A percentile compares a stretch with the other conserved stretches of the same genome.
Conservation (phyloP, 2,113 vertebrate species). For the Vulpes lagopus region DNA sequence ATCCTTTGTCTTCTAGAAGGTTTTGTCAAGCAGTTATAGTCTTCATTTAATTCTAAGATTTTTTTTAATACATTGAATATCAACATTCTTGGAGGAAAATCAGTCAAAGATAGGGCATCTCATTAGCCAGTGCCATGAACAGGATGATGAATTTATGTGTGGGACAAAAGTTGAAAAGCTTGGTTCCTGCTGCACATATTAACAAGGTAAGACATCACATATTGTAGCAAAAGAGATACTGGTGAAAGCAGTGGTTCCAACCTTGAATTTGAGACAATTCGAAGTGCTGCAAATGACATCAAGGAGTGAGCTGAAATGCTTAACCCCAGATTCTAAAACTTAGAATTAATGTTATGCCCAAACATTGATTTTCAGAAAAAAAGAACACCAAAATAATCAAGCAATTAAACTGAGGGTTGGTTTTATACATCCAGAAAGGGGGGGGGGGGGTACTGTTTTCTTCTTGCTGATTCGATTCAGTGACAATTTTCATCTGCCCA, state of each 20-base stretch:
- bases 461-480: not conserved
- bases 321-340: conserved; percentile 32
- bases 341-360: not conserved
- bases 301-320: not conserved
- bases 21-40: not conserved
- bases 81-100: conserved; percentile 24
- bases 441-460: not conserved
- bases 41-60: conserved; percentile 12
- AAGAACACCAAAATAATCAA: not conserved
- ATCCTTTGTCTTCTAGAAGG: not conserved
- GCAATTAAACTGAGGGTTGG: not conserved
- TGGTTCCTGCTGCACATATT: not conserved
- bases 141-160: not conserved
- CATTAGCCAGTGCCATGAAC: not conserved
- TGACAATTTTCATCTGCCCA: conserved; percentile 44
- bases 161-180: not conserved
- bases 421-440: not conserved
- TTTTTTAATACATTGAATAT: not conserved
- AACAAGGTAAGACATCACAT: not conserved
- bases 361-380: not conserved
- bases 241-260: not conserved
- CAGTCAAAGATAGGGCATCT: not conserved
- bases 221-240: not conserved
- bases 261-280: not conserved
- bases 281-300: not conserved